These are phyloP conservation scores for Ahaetulla prasina DNA, from an alignment of 2,113 vertebrate genomes.

Conservation along the genomic window DNA sequence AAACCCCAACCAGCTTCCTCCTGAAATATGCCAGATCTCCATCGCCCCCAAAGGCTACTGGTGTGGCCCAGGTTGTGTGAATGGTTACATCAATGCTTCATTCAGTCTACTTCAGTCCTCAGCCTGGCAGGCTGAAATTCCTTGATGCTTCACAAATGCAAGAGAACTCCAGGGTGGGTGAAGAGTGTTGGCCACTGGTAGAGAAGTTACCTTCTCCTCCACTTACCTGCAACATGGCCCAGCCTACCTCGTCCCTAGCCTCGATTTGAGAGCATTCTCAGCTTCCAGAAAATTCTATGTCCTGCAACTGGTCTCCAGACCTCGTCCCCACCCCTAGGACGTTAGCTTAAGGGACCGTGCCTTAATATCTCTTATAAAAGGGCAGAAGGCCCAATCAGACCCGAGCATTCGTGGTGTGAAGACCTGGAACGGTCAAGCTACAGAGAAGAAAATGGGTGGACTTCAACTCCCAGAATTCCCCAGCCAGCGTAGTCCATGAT, in stretches of 20 bases:
- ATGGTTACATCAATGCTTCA: not conserved
- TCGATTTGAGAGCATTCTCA: conserved; percentile 44
- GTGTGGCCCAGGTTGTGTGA: not conserved
- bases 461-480: no score
- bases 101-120: not conserved
- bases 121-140: no score
- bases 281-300: not conserved
- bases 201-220: not conserved
- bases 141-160: not conserved
- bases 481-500: no score
- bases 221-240: conserved; percentile 56
- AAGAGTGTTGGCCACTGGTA: not conserved
- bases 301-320: not conserved
- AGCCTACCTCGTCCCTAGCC: conserved; percentile 59
- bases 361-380: not conserved
- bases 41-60: not conserved
- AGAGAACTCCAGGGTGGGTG: not conserved
- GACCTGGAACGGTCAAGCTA: conserved; percentile 56
- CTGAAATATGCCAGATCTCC: not conserved
- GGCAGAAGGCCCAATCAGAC: no score
- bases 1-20: not conserved
- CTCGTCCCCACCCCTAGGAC: not conserved
- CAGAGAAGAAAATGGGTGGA: conserved; percentile 46
- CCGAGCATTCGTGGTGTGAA: conserved; percentile 20
- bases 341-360: no score